Percentiles rank a stretch among this genome's conserved stretches.
Evolutionary conservation across 2,797 vertebrate species (phyloP).

Genomic region (Thripadectes ignobilis): DNA sequence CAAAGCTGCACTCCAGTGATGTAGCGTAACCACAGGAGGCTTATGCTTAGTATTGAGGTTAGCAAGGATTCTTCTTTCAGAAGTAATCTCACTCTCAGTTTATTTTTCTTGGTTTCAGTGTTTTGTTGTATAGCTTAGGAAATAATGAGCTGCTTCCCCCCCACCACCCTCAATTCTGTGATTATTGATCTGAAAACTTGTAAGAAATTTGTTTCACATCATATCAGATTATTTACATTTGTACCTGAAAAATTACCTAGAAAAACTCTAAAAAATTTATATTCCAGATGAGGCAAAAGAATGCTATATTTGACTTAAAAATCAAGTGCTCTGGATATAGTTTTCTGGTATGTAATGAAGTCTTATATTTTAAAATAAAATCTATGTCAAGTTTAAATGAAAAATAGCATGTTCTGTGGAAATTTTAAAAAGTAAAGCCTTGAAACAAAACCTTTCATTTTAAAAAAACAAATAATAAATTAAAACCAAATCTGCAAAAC

Average conservation of each 20-base stretch:
- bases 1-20: background rate
- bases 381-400: background rate
- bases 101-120: background rate
- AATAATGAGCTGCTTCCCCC: background rate
- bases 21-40: background rate
- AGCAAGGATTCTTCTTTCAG: background rate
- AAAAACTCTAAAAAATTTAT: background rate
- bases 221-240: background rate
- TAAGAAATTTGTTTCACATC: background rate
- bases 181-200: background rate
- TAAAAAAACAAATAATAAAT: background rate
- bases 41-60: background rate
- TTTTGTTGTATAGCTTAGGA: background rate
- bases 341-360: background rate
- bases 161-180: background rate
- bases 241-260: background rate
- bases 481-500: background rate
- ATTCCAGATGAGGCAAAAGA: background rate
- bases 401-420: background rate
- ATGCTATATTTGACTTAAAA: background rate
- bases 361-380: background rate
- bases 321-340: background rate
- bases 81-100: background rate
- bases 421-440: background rate
- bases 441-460: accelerated